Evolutionary conservation across 2,113 vertebrate species (phyloP), one percentile per base, ranked within the genome.

Genomic region (Psittacula cyanocephala): DNA sequence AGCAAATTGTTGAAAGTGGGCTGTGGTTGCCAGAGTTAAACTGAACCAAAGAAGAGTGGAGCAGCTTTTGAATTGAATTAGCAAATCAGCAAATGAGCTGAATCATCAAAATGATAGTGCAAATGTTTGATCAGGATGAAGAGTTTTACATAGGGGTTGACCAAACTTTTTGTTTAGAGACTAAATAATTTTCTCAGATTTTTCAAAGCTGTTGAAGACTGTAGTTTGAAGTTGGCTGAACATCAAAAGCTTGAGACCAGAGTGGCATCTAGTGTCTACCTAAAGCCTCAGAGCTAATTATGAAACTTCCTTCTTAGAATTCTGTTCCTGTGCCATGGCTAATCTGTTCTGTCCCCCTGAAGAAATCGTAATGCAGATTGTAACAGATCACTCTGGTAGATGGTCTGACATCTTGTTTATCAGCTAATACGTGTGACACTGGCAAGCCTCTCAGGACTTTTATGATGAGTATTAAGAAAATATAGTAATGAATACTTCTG

Each of bases 281-380:
- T 91, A 91, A 91, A 93, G 63, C 90, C 91, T 94, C 89, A 86
- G 81, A 94, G 85, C 84, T 95, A 91, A 91, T 96, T 94, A 88
- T 74, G 59, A 88, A 95, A 64, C 90, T 83, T 93, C 90, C 85
- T 90, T 92, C 95, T 96, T 96, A 96, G 90, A 92, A 94, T 94
- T 94, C 95, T 97, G 4, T 96, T 94, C 80, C 86, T 86, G 88
- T 86, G 92, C 64, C 41, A 5, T 80, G 79, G 82, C 37, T 95
- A 96, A 96, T 96, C 96, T 88, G 74, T 95, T 82, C 92, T 86
- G 88, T 70, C 88, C 90, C 82, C 88, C 59, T 83, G 10, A 72
- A 92, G 91, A 78, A 94, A 94, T 95, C 33, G 69, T 59, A 91
- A 62, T 78, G 55, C 76, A 93, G 92, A 82, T 77, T 91, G 71